A percentile compares a stretch with the other conserved stretches of the same genome.
phyloP scores from a whole-genome alignment of 2,113 vertebrate genomes.

The Rhinichthys klamathensis region DNA sequence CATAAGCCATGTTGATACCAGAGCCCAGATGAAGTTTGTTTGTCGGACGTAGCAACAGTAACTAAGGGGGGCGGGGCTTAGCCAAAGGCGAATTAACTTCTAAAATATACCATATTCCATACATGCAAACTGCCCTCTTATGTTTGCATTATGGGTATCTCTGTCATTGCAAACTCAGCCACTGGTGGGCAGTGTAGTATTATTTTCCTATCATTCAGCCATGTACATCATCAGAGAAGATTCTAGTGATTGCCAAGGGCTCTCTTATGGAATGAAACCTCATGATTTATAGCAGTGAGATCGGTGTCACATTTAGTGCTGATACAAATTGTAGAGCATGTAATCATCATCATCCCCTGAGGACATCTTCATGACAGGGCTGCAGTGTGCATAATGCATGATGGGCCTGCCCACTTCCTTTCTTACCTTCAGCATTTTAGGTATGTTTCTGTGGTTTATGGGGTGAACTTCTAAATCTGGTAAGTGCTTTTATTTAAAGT shows the following conservation, averaged over 20 bases:
- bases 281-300: neutral
- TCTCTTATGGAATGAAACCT: neutral
- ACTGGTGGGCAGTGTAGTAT: slow-evolving; percentile 51
- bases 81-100: too few relatives aligned
- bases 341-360: neutral
- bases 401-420: slow-evolving; percentile 8
- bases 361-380: neutral
- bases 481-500: neutral
- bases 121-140: neutral
- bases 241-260: neutral
- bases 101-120: neutral
- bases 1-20: too few relatives aligned
- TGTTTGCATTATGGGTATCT: neutral
- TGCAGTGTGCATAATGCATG: neutral
- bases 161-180: neutral
- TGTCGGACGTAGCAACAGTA: too few relatives aligned
- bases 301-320: neutral
- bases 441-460: neutral
- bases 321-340: neutral
- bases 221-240: neutral
- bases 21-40: too few relatives aligned
- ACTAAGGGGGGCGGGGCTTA: too few relatives aligned
- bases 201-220: neutral
- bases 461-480: too few relatives aligned
- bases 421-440: neutral